Conservation (phyloP, 1,140 invertebrate genomes). For the Plutomurus gul region DNA sequence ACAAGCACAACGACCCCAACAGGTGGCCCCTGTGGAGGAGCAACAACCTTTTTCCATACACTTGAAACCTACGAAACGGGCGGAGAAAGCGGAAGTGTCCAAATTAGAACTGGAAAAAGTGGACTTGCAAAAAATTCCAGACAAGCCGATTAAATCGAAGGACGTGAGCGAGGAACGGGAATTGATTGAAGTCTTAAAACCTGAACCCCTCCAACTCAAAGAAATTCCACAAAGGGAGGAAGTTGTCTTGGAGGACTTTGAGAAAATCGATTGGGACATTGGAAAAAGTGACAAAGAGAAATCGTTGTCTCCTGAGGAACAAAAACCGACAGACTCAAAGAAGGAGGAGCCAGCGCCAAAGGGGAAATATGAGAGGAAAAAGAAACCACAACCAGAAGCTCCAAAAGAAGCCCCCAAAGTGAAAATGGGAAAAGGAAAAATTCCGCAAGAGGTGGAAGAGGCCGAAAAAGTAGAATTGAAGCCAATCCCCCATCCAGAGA, state of each 20-base stretch:
- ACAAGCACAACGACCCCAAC: too few species aligned
- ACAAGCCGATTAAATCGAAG: too few species aligned
- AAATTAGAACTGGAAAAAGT: background rate
- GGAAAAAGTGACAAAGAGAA: background rate
- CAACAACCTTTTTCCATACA: too few species aligned
- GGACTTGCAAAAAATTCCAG: too few species aligned
- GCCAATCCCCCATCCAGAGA: conserved; percentile 47
- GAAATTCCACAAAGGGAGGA: conserved; percentile 7
- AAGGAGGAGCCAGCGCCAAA: background rate
- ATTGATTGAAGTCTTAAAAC: background rate
- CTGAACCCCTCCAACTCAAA: conserved; percentile 1
- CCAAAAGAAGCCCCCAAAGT: background rate
- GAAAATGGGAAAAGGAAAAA: conserved; percentile 54
- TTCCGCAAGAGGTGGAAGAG: conserved; percentile 52
- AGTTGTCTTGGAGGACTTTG: conserved; percentile 32
- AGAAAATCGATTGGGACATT: conserved; percentile 36
- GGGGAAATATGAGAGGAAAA: background rate
- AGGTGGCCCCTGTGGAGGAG: too few species aligned
- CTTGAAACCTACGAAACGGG: background rate
- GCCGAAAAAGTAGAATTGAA: conserved; percentile 35
- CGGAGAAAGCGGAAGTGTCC: background rate
- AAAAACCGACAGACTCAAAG: background rate
- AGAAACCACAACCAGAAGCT: background rate
- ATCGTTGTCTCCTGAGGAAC: background rate
- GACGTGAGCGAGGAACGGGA: too few species aligned